Evolutionary conservation across 2,888 invertebrate species (phyloP).

Genomic region (Periphyllus acericola): DNA sequence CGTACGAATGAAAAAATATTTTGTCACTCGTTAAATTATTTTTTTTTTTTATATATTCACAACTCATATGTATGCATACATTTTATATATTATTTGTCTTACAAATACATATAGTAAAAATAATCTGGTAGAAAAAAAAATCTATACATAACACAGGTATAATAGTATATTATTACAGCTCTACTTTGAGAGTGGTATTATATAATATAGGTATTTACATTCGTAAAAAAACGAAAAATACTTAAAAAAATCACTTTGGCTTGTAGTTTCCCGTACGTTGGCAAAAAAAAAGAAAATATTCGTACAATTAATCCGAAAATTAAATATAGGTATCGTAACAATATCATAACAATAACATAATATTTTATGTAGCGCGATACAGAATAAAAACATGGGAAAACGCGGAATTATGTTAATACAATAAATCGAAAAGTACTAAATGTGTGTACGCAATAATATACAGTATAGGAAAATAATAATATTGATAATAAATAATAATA

Average conservation of each 20-base stretch:
- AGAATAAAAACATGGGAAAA: no score
- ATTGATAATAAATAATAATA: neutral
- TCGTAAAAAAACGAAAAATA: neutral
- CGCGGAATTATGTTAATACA: no score
- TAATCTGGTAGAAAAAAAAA: slow-evolving; percentile 17
- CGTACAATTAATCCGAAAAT: neutral
- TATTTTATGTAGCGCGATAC: no score
- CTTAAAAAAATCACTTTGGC: slow-evolving; percentile 31
- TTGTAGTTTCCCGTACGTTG: neutral
- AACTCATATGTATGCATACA: neutral
- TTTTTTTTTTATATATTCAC: slow-evolving; percentile 41
- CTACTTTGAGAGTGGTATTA: neutral
- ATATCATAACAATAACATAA: no score
- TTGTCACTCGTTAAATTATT: neutral
- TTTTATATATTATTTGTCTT: slow-evolving; percentile 1
- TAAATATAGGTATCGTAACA: neutral
- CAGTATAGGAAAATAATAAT: neutral
- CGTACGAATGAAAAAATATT: neutral
- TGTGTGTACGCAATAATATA: neutral
- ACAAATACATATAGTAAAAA: slow-evolving; percentile 3
- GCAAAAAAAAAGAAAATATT: neutral
- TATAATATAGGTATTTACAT: neutral
- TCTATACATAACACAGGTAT: neutral
- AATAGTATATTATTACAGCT: neutral
- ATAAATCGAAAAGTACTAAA: neutral